A percentile compares a stretch with the other conserved stretches of the same genome.
Evolutionary conservation across 2,888 invertebrate species (phyloP).

Genomic region (Dynastes grantii): DNA sequence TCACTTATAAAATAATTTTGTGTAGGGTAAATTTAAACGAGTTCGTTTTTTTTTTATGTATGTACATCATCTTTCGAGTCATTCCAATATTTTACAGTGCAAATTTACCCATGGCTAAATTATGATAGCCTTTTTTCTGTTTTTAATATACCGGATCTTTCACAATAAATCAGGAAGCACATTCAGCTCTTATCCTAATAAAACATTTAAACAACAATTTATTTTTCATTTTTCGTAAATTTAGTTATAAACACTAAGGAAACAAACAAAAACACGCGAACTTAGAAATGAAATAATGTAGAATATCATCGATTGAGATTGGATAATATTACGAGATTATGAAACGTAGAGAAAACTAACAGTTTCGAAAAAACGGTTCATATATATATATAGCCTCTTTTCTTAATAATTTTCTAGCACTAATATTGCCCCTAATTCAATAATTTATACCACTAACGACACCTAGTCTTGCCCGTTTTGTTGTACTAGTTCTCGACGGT

Average conservation of each 20-base stretch:
- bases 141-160: constrained; percentile 57
- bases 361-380: constrained; percentile 43
- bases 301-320: constrained; percentile 54
- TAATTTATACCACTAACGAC: constrained; percentile 39
- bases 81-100: constrained; percentile 26
- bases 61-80: constrained; percentile 8
- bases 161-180: constrained; percentile 67
- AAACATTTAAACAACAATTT: constrained; percentile 60
- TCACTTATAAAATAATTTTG: constrained; percentile 45
- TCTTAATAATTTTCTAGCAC: constrained; percentile 57
- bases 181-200: constrained; percentile 61
- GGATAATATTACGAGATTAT: constrained; percentile 57
- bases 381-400: constrained; percentile 48
- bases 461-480: constrained; percentile 86
- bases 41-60: constrained; percentile 17
- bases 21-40: constrained; percentile 48
- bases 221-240: constrained; percentile 39
- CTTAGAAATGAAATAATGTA: constrained; percentile 3
- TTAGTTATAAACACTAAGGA: constrained; percentile 48
- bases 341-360: constrained; percentile 42
- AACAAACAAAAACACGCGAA: constrained; percentile 52
- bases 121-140: constrained; percentile 23
- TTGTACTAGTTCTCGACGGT: constrained; percentile 79
- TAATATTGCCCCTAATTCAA: constrained; percentile 67
- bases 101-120: constrained; percentile 46